phyloP scores from a whole-genome alignment of 2,888 invertebrate genomes.

The Drosophila birchii region DNA sequence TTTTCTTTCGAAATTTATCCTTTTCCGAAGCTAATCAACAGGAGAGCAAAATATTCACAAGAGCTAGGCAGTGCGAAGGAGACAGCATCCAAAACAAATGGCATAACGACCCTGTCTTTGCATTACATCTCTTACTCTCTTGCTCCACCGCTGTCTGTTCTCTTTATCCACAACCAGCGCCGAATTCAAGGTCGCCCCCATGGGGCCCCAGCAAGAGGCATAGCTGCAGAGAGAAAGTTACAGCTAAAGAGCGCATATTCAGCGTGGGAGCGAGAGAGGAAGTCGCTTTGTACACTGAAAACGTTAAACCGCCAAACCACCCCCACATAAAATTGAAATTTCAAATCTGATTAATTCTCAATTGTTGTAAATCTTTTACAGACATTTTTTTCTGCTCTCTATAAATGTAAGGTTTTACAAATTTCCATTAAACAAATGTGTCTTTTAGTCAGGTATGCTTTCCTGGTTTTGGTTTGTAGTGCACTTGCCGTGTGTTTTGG shows the following conservation, averaged over 20 bases:
- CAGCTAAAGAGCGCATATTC: conserved; percentile 55
- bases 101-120: conserved; percentile 56
- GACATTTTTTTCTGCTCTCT: too few species aligned
- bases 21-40: conserved; percentile 62
- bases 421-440: background rate
- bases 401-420: too few species aligned
- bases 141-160: background rate
- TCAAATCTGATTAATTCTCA: too few species aligned
- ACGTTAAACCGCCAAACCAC: background rate
- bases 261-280: conserved; percentile 42
- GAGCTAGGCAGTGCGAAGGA: background rate
- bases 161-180: conserved; percentile 25
- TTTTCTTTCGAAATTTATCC: conserved; percentile 62
- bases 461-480: background rate
- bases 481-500: conserved; percentile 3
- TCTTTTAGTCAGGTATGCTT: background rate
- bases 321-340: background rate
- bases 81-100: conserved; percentile 37
- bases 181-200: conserved; percentile 71
- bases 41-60: conserved; percentile 48
- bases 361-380: background rate
- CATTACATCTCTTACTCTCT: conserved; percentile 19
- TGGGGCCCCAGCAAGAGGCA: conserved; percentile 14
- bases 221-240: conserved; percentile 55
- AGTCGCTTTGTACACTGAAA: conserved; percentile 4